Evolutionary conservation across 2,888 invertebrate genomes (phyloP).

Genomic region (Hemithea aestivaria): DNA sequence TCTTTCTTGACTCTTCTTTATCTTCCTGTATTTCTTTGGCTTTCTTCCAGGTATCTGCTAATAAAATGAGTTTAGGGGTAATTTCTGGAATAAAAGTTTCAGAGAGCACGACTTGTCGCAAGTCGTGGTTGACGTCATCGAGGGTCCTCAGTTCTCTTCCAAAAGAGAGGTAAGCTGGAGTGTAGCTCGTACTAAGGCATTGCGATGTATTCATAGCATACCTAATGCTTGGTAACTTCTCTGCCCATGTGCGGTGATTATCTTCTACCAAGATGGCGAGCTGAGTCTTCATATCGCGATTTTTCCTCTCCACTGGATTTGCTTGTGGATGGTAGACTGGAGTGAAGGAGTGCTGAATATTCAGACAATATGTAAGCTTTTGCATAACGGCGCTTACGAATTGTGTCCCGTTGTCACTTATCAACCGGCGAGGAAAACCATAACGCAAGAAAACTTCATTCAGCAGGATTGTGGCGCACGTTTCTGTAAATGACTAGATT

Average conservation of each 20-base stretch:
- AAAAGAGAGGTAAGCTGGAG: constrained; percentile 3
- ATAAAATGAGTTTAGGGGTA: neutral
- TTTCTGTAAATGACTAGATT: too few species aligned
- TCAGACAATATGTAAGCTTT: constrained; percentile 27
- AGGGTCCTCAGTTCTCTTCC: constrained; percentile 3
- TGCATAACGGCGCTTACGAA: constrained; percentile 43
- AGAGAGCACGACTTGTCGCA: neutral
- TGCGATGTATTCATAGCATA: constrained; percentile 8
- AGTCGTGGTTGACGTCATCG: neutral
- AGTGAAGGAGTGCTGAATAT: constrained; percentile 31
- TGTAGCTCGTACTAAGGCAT: neutral
- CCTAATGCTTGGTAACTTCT: constrained; percentile 1
- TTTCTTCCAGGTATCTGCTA: neutral
- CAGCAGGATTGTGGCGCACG: constrained; percentile 34
- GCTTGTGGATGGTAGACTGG: constrained; percentile 37
- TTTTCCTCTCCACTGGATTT: constrained; percentile 15
- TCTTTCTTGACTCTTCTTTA: neutral
- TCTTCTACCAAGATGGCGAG: constrained; percentile 2
- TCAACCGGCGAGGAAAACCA: constrained; percentile 36
- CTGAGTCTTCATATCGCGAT: constrained; percentile 11
- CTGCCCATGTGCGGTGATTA: neutral
- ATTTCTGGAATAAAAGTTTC: neutral
- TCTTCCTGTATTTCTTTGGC: neutral
- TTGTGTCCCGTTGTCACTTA: constrained; percentile 44
- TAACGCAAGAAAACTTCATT: constrained; percentile 42